Evolutionary conservation across 2,888 invertebrate species (phyloP), one percentile per base, ranked within the genome.

Genomic region (Cheilosia vulpina): DNA sequence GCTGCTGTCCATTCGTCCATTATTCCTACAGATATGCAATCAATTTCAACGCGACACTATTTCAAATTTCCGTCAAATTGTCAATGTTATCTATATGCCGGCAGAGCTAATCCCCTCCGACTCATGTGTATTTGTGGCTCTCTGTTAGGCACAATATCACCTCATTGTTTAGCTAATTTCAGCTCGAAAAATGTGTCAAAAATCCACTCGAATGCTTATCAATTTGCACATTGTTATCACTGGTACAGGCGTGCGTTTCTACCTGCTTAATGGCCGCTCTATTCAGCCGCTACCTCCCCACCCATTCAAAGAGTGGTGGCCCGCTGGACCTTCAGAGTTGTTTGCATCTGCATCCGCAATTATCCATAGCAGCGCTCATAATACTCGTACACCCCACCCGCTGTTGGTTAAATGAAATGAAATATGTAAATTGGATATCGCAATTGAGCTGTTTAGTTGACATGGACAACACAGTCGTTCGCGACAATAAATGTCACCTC

Each of bases 381-480:
- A 43, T 31, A 71, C 57, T 55, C 52, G 15, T 17, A 17, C n/a
- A 15, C 24, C 43, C 43, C 43, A 63, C 38, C 38, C 45, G 19
- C 45, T 41, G 47, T 45, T 9, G 24, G 34, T 62, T 63, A 62
- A 78, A 62, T 83, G 77, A 78, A 78, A 63, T 68, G 72, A 68
- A 68, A 83, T 83, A 68, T 78, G 72, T 62, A 83, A 83, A 83
- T 83, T 72, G 55, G 78, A 66, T 83, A 62, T 73, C 66, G 24
- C 57, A 78, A 69, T 73, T 65, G 17, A 55, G 63, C 58, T 83
- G 78, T 69, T 82, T 76, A 76, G 81, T 24, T 52, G 24, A 47
- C 24, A 17, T 63, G 27, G 5, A 27, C 17, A 24, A 41, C 50
- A 21, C n/a, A 19, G 17, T 34, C 38, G 17, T 19, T 15, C 6